Evolutionary conservation across 1,140 invertebrate genomes (phyloP), one percentile per base, ranked within the genome.

Genomic region (Drosophila truncata): DNA sequence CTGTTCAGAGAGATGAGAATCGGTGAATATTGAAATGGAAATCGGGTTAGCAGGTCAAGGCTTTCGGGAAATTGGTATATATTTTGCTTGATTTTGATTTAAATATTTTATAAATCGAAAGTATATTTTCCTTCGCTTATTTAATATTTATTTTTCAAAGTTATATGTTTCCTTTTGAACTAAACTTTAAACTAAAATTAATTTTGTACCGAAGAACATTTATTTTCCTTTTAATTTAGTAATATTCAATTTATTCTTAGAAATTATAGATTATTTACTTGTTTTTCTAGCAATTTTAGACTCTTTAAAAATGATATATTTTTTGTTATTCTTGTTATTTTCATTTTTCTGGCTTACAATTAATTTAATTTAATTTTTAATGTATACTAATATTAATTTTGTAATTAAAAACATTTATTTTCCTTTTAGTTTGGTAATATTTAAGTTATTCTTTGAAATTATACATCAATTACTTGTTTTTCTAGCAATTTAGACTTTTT

Each of bases 1-100:
- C 16, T 23, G 25, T 10, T 47, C 6, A 20, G 31, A 29, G 31
- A 29, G 16, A 25, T 41, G 14, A 44, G 47, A 57, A 70, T 50
- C 35, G 18, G 33, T 31, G 20, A 50, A 66, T 25, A 65, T 69
- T 31, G 11, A 70, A 44, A 57, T 44, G 41, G 37, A 47, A 69
- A 50, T 50, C 10, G 65, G 46, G 61, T 50, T 23, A 69, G 18
- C 23, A 13, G 65, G 65, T 71, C 65, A 71, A 71, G 65, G 49
- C 18, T 31, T 65, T 49, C 1, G 27, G 33, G n/a, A 7, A 27
- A n/a, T 18, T 18, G 20, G 4, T 13, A 61, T 29, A n/a, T 47
- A 14, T 33, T 31, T 10, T 10, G 14, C 9, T 18, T n/a, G 6
- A 20, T 14, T 14, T 20, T 59, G 11, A 44, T 4, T 4, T 2